phyloP scores from a whole-genome alignment of 2,113 vertebrate genomes.

The Triplophysa dalaica region DNA sequence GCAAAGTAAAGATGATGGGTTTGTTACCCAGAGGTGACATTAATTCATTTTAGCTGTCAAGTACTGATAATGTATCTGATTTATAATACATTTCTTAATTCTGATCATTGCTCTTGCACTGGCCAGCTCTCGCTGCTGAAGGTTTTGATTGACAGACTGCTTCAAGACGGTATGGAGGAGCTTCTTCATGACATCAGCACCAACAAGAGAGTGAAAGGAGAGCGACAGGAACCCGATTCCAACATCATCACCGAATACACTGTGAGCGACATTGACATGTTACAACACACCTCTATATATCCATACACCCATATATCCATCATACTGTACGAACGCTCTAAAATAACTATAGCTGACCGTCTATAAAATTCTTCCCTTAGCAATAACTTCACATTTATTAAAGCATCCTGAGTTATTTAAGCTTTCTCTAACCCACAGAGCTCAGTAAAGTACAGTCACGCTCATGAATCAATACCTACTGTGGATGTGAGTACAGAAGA shows the following conservation, averaged over 20 bases:
- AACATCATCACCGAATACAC: constrained; percentile 62
- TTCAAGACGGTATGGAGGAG: constrained; percentile 75
- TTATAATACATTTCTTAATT: no score
- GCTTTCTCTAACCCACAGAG: constrained; percentile 58
- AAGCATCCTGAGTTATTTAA: neutral
- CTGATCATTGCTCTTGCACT: neutral
- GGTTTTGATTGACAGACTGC: constrained; percentile 77
- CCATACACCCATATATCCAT: neutral
- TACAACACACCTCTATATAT: neutral
- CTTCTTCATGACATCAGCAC: constrained; percentile 66
- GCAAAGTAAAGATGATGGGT: no score
- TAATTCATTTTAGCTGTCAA: no score
- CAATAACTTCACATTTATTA: neutral
- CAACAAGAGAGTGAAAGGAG: constrained; percentile 58
- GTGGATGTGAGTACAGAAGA: constrained; percentile 42
- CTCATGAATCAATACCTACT: constrained; percentile 35
- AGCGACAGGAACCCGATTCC: constrained; percentile 64
- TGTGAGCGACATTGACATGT: constrained; percentile 53
- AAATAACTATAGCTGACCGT: neutral
- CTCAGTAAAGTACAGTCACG: constrained; percentile 55
- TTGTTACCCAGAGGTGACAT: no score
- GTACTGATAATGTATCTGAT: no score
- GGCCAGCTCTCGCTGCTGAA: constrained; percentile 81
- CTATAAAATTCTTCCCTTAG: neutral
- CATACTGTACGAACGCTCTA: neutral